Base-by-base conservation (phyloP, 2,888 invertebrate genomes). In the Eutolmus rufibarbis region DNA sequence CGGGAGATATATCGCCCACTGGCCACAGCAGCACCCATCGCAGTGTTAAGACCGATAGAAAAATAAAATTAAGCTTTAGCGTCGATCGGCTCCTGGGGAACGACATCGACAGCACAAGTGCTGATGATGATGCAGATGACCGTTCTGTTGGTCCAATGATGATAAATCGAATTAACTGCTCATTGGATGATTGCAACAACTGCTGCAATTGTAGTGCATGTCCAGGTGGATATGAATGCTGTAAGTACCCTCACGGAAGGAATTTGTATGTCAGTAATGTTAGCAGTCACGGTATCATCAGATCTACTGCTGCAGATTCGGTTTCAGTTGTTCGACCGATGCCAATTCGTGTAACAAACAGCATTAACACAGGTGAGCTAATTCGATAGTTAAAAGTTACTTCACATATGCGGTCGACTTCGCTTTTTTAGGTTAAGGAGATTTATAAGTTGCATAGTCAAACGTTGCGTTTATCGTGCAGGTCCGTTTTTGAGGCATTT, bases 21-120 rank as follows among this genome's bases (percentile, higher is more conserved):
- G 66, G 28, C 9, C 28, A 23, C 12, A 66, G 9, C 19, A 9
- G 23, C 9, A 66, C 9, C 66, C 66, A 66, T 66, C 66, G 66
- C 19, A 66, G 4, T 51, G 85, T 85, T 74, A 87, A 46, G 31
- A 34, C 81, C 88, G 90, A 90, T 88, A 92, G 91, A 87, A 91
- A 92, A 90, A 91, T 92, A 88, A 91, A 91, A 89, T 90, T 92
- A 9, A 92, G 91, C 89, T 92, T 92, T 89, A 92, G 92, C 90
- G 92, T 92, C 37, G 92, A 92, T 90, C 91, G 92, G 74, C 89
- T 92, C 40, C 89, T 92, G 86, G 91, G 90, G 88, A 89, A 88
- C 16, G 89, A 90, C 28, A 57, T 28, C 28, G 51, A 31, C 19
- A 34, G 51, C 8, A 56, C 34, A 28, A 51, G 51, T 84, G 34